Evolutionary conservation across 1,140 invertebrate species (phyloP), one percentile per base, ranked within the genome.

Genomic region (Aphis craccivora): DNA sequence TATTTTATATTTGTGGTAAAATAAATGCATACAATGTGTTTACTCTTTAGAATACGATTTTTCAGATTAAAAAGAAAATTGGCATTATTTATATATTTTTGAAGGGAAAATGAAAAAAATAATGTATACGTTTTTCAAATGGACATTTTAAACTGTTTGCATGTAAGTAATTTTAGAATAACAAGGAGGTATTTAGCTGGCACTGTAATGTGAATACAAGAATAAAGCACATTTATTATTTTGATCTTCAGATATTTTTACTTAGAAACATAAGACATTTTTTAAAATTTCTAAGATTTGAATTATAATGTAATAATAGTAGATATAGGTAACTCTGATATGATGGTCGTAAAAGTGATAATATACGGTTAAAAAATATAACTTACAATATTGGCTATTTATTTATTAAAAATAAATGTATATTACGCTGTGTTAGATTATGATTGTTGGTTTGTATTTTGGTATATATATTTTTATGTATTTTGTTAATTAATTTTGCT

Each of bases 401-500:
- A 18, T n/a, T 76, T 76, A 18, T 76, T 76, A 76, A 76, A 76
- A 76, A 1, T n/a, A n/a, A 76, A 76, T 18, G 60, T n/a, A 76
- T n/a, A 30, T 60, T 60, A 14, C 22, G 55, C 30, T 60, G 30
- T 30, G 4, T n/a, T 76, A 18, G n/a, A 76, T n/a, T 76, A 76
- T 76, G 30, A n/a, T 30, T 30, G 55, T 2, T 30, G 9, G 30
- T 76, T n/a, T 76, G n/a, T n/a, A n/a, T 18, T 14, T 18, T 76
- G 18, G n/a, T 76, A n/a, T 7, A 18, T n/a, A 35, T 76, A 35
- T n/a, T 18, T 7, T n/a, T n/a, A 67, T 67, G 11, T 67, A 67
- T 67, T 76, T 76, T n/a, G 14, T 76, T 76, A 76, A 76, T 76
- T 76, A n/a, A 76, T 76, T 76, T 76, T 76, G 60, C n/a, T 76